Conservation (phyloP, 2,797 vertebrate genomes). For the Sebastes reedi region DNA sequence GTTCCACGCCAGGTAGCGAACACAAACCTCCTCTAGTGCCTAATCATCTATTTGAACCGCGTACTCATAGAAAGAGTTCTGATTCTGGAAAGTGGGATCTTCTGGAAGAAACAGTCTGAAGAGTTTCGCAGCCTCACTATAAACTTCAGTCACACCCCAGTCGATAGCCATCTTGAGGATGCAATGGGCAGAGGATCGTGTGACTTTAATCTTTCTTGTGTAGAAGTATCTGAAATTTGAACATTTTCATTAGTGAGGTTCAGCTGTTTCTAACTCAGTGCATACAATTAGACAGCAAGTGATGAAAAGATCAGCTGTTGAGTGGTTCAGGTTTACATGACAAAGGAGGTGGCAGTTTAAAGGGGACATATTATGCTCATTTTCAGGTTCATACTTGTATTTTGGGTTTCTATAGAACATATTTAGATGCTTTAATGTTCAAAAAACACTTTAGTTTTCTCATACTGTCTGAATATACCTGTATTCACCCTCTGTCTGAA, state of each 20-base stretch:
- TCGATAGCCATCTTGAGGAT: conserved; percentile 72
- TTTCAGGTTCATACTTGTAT: no score
- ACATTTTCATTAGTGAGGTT: not conserved
- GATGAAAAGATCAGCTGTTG: not conserved
- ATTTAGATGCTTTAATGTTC: no score
- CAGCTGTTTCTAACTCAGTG: not conserved
- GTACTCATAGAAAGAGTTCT: conserved; percentile 58
- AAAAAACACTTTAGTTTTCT: no score
- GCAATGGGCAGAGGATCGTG: conserved; percentile 51
- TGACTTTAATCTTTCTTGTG: conserved; percentile 61
- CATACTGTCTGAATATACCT: no score
- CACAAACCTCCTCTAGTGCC: conserved; percentile 53
- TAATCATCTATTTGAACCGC: conserved; percentile 34
- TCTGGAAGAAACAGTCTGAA: conserved; percentile 64
- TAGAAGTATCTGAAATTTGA: conserved; percentile 74
- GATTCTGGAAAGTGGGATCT: conserved; percentile 60
- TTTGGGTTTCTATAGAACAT: no score
- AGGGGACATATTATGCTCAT: no score
- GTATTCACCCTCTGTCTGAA: no score
- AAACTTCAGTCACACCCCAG: conserved; percentile 54
- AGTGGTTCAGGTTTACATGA: not conserved
- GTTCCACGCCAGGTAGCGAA: conserved; percentile 77
- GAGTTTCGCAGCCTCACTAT: conserved; percentile 42
- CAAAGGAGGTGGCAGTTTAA: not conserved
- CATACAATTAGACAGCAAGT: not conserved